phyloP scores from a whole-genome alignment of 2,113 vertebrate species.

The Isurus oxyrinchus region DNA sequence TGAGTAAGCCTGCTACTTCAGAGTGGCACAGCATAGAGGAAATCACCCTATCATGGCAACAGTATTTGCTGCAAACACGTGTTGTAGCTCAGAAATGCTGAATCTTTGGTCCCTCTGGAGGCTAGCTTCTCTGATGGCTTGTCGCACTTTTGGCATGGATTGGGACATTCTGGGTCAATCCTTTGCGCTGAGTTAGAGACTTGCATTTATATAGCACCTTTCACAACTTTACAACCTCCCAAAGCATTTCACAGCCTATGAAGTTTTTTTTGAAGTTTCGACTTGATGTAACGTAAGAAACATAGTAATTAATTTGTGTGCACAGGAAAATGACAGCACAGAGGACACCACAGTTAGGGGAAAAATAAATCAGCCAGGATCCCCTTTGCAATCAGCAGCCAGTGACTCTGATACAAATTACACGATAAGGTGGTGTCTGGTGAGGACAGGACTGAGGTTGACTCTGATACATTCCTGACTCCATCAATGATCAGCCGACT shows the following conservation, averaged over 20 bases:
- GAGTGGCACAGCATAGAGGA: background rate
- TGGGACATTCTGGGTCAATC: background rate
- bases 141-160: background rate
- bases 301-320: background rate
- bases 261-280: background rate
- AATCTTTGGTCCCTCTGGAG: no score
- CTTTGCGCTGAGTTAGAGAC: background rate
- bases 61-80: background rate
- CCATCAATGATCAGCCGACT: background rate
- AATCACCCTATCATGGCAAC: background rate
- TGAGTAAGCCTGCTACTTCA: background rate
- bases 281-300: background rate
- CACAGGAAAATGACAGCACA: slow-evolving; percentile 42
- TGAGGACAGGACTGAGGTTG: background rate
- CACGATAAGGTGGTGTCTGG: background rate
- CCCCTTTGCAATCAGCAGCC: slow-evolving; percentile 4
- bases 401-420: background rate
- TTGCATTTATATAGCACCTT: background rate
- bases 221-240: background rate
- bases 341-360: slow-evolving; percentile 38
- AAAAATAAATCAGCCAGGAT: slow-evolving; percentile 45
- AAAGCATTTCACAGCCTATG: background rate
- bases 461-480: background rate
- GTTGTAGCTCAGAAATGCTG: background rate
- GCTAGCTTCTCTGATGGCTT: background rate